These are phyloP conservation scores for Pipistrellus pipistrellus DNA, from an alignment of 2,797 vertebrate genomes.

Conservation along the genomic window DNA sequence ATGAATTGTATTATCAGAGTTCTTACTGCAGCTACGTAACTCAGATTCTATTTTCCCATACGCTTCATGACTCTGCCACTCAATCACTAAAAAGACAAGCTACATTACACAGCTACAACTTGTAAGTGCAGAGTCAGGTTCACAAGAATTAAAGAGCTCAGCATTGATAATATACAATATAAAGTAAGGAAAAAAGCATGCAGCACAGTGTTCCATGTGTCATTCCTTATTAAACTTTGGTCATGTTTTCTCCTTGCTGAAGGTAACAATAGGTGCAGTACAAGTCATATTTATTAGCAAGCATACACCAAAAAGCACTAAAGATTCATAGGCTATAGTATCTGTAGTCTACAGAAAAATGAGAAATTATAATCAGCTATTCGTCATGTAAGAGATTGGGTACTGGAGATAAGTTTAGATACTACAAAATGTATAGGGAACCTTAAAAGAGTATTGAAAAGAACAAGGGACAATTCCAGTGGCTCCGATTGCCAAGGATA, in stretches of 20 bases:
- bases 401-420: neutral
- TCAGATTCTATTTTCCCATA: slow-evolving; percentile 56
- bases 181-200: neutral
- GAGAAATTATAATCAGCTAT: neutral
- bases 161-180: neutral
- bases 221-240: slow-evolving; percentile 36
- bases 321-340: neutral
- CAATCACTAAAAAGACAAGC: slow-evolving; percentile 67
- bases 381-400: neutral
- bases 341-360: slow-evolving; percentile 31
- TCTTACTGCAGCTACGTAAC: slow-evolving; percentile 43
- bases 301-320: neutral
- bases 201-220: neutral
- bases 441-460: slow-evolving; percentile 31
- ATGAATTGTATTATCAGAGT: slow-evolving; percentile 50
- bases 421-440: neutral
- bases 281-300: neutral
- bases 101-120: slow-evolving; percentile 7
- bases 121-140: slow-evolving; percentile 28
- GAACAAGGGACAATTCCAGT: neutral
- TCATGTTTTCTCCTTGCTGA: neutral
- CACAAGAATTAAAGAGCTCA: slow-evolving; percentile 46
- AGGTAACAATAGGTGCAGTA: neutral
- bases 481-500: neutral
- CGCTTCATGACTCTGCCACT: slow-evolving; percentile 56